Base-by-base conservation (phyloP, 2,113 vertebrate species). In the Kobus ellipsiprymnus region DNA sequence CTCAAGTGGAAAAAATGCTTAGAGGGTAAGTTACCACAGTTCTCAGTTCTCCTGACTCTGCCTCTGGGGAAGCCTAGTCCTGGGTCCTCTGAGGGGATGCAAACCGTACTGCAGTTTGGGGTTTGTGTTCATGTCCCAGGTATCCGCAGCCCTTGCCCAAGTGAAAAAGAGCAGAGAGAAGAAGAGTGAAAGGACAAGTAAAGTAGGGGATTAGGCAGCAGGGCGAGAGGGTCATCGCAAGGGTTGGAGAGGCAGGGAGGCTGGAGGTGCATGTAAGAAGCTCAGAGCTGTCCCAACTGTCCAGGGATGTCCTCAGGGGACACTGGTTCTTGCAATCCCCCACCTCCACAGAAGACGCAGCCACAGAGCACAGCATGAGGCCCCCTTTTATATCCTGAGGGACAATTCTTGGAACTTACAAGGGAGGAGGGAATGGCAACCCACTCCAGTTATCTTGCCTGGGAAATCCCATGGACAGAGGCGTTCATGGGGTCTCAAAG, bases 1-100 rank as follows among this genome's bases (percentile, higher is more conserved):
- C 95, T 95, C 95, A 95, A 95, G 48, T 87, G 94, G 94, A 86
- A 96, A 97, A 97, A 97, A 91, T 87, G 86, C 60, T 30, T 19
- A 33, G 78, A 93, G 81, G 33, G 67, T 59, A 48, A 83, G 86
- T 96, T 97, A 93, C 82, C 91, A 92, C 85, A 71, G 71, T 86
- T 97, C 94, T 97, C 91, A 80, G 52, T 19, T 78, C 62, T 90
- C 52, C 85, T 2, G 5, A 71, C 57, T 44, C 50, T 17, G 40
- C 21, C 33, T 62, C 52, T 85, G 64, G 87, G 87, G 83, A 94
- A 87, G 71, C 33, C 90, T 77, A 40, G 92, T 52, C 67, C 30
- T 12, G 29, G 64, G 30, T 54, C 80, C 64, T 25, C 8, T 81
- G 23, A 80, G 2, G 36, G 57, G 85, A 12, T n/a, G 16, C 71